Evolutionary conservation across 2,797 vertebrate genomes (phyloP), one percentile per base, ranked within the genome.

Genomic region (Hyperoplus immaculatus): DNA sequence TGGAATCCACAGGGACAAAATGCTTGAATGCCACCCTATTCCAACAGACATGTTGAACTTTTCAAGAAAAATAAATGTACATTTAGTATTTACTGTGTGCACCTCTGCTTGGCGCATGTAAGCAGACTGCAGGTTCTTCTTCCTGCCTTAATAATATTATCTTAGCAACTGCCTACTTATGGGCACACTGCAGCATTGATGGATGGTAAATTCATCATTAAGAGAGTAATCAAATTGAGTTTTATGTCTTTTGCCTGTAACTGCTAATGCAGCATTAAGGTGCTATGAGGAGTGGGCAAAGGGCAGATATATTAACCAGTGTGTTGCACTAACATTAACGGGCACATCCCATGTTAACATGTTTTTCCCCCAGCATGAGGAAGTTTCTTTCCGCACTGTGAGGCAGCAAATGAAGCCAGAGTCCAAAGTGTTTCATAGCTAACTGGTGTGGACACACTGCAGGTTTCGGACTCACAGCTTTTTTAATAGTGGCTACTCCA

Each of bases 331-430:
- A 13, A 9, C 29, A 71, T 62, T 55, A 76, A 54, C 68, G 18
- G 0, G 3, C 1, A n/a, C 21, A 43, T 63, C 56, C 62, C 75
- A 64, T 77, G 42, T 59, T 72, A 53, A 65, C 46, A 38, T 11
- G 13, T 1, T 15, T 1, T 15, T 74, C 81, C 62, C 84, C 90
- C 62, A 84, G 6, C 21, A 90, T 38, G 43, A 94, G 73, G 78
- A 90, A 73, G 63, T 92, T 76, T 92, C 86, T 63, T 75, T 93
- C 71, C 81, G 29, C 14, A 88, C 84, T 39, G 78, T 89, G 16
- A 61, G 89, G 29, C 82, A 87, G 46, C 81, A 88, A 54, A 89
- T 74, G 41, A 91, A 77, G 38, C 87, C 89, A 70, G 59, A 55
- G 41, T 92, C 89, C 10, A 91, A 53, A 8, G 70, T 73, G 0